Percentiles rank a stretch among this genome's conserved stretches.
Conservation (phyloP, 2,797 vertebrate species). For the Crypturellus tataupa region DNA sequence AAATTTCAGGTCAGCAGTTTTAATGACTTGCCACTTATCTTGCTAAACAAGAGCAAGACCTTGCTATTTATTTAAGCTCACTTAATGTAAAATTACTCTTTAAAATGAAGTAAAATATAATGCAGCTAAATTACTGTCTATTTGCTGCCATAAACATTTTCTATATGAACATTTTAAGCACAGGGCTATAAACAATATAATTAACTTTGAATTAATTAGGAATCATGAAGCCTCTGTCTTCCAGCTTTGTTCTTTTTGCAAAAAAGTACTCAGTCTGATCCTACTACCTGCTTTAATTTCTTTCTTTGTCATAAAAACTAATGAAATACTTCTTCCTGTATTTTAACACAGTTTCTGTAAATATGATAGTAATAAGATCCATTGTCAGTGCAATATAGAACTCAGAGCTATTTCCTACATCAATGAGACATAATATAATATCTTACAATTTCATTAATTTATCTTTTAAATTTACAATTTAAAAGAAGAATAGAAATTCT, state of each 20-base stretch:
- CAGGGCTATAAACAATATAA: constrained; percentile 77
- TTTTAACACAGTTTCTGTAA: background rate
- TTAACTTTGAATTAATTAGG: constrained; percentile 82
- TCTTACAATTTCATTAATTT: background rate
- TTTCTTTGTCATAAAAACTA: constrained; percentile 43
- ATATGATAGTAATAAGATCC: background rate
- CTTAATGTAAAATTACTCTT: constrained; percentile 78
- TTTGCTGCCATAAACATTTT: constrained; percentile 80
- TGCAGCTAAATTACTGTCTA: constrained; percentile 79
- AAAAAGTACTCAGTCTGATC: constrained; percentile 50
- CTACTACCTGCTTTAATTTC: constrained; percentile 38
- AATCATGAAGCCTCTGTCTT: constrained; percentile 67
- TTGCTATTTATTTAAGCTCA: constrained; percentile 69
- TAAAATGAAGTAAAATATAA: constrained; percentile 80
- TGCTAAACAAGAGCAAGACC: constrained; percentile 68
- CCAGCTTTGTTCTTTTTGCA: constrained; percentile 72
- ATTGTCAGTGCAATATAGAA: background rate
- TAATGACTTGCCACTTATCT: constrained; percentile 63
- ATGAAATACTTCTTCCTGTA: constrained; percentile 23
- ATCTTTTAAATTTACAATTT: no score
- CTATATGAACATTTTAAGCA: constrained; percentile 79
- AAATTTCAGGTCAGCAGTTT: constrained; percentile 55
- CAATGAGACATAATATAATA: background rate
- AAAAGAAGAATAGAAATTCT: background rate
- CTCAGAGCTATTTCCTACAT: background rate